These are phyloP conservation scores for Clostera curtula DNA, from an alignment of 2,888 invertebrate genomes.

Conservation along the genomic window DNA sequence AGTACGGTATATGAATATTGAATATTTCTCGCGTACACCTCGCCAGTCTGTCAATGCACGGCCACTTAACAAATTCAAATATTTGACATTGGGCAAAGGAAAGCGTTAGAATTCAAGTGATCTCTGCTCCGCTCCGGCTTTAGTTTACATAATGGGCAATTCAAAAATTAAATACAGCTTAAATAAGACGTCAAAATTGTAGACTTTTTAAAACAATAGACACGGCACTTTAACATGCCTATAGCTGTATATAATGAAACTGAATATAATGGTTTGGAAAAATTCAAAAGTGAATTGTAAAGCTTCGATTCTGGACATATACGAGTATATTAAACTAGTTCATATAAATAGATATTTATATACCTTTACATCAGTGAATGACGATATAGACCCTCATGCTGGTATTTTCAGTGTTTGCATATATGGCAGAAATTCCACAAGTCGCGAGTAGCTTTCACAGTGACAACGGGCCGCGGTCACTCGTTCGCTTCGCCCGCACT, in stretches of 20 bases:
- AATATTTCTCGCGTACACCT: slow-evolving; percentile 58
- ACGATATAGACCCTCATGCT: too few relatives aligned
- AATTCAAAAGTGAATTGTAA: too few relatives aligned
- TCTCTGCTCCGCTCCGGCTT: slow-evolving; percentile 57
- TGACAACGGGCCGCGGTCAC: slow-evolving; percentile 36
- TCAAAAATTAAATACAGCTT: slow-evolving; percentile 68
- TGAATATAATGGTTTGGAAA: too few relatives aligned
- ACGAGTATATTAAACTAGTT: too few relatives aligned
- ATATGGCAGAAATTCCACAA: slow-evolving; percentile 55
- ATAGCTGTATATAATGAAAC: not conserved
- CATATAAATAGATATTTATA: slow-evolving; percentile 1
- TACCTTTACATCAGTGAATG: slow-evolving; percentile 7
- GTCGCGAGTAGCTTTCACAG: slow-evolving; percentile 46
- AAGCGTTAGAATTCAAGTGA: slow-evolving; percentile 76
- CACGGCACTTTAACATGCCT: slow-evolving; percentile 32
- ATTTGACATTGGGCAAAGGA: slow-evolving; percentile 70
- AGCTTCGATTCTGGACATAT: too few relatives aligned
- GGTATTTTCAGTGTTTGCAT: slow-evolving; percentile 38
- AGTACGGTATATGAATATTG: slow-evolving; percentile 61
- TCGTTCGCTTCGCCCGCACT: slow-evolving; percentile 29
- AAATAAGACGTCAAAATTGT: slow-evolving; percentile 62
- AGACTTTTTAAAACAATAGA: slow-evolving; percentile 38
- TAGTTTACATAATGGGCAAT: slow-evolving; percentile 69
- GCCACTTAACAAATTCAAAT: slow-evolving; percentile 73
- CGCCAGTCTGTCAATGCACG: slow-evolving; percentile 65